Percentiles rank a stretch among this genome's conserved stretches.
phyloP scores from a whole-genome alignment of 2,797 vertebrate genomes.

The Selene dorsalis region DNA sequence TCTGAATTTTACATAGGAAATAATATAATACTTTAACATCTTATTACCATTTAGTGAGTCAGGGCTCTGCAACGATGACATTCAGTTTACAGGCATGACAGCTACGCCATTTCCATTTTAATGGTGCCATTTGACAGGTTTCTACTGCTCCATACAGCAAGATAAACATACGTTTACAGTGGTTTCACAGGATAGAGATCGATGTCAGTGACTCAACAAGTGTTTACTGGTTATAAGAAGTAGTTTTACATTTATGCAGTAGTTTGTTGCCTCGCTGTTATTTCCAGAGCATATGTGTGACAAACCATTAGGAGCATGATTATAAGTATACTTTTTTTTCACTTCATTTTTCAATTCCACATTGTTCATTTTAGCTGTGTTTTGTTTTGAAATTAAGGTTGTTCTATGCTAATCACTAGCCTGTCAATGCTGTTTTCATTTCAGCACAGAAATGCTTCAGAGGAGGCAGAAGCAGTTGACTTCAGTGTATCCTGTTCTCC shows the following conservation, averaged over 20 bases:
- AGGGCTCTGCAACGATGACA: conserved; percentile 15
- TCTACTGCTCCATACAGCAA: conserved; percentile 24
- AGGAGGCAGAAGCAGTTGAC: background rate
- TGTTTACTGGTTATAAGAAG: conserved; percentile 13
- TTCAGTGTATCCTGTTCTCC: background rate
- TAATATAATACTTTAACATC: conserved; percentile 30
- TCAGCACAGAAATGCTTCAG: background rate
- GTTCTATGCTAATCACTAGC: background rate
- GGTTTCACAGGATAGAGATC: background rate
- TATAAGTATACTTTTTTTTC: background rate
- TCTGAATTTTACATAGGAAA: conserved; percentile 10
- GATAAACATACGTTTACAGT: background rate
- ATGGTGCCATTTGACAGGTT: conserved; percentile 16
- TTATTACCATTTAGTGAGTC: conserved; percentile 39
- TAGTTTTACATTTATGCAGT: background rate
- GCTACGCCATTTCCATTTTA: conserved; percentile 30
- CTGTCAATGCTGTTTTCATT: background rate
- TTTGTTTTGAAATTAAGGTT: background rate
- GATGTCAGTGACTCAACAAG: conserved; percentile 30
- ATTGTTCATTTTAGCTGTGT: background rate
- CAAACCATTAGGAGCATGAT: background rate
- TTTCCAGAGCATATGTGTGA: background rate
- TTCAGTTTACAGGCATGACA: conserved; percentile 13
- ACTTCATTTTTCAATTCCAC: background rate
- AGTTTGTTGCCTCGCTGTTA: background rate